Evolutionary conservation across 2,113 vertebrate genomes (phyloP), one percentile per base, ranked within the genome.

Genomic region (Otocyon megalotis): DNA sequence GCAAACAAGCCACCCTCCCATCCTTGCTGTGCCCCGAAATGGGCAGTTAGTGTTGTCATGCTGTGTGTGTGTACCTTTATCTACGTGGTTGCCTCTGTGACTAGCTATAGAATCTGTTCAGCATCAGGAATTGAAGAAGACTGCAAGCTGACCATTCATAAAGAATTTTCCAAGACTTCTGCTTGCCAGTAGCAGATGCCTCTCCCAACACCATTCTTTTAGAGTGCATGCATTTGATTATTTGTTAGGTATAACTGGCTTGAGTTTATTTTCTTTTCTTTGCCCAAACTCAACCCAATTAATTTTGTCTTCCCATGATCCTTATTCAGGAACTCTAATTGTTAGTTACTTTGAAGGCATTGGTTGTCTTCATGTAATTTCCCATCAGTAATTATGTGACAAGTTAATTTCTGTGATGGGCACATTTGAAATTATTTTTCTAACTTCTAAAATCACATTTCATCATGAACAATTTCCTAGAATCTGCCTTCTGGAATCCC

Each of bases 381-480:
- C 43, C 35, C 30, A 58, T 56, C 30, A 76, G 30, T 71, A 94
- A 92, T 90, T 87, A 79, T 43, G 17, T 30, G 37, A 82, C 17
- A 72, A 60, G 67, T 76, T 93, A 69, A 69, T 92, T 79, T 87
- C 28, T 67, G 13, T n/a, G 65, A 83, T 62, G 15, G 88, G 43
- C 10, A 62, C 2, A 2, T 50, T 50, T 37, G 16, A 93, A 88
- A 60, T 93, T 84, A 84, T 84, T 91, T 96, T 97, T 93, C 82
- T 54, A 77, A 95, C 37, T 79, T 93, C 32, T 35, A 92, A 95
- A 71, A 80, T 79, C 74, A 13, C 89, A 60, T 83, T 95, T 95
- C 37, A 19, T 88, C 69, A 14, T 65, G 22, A 93, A 12, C 3
- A 32, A 5, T 92, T 94, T 86, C 35, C 37, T 94, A 74, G 77